These are phyloP conservation scores for Eupeodes luniger DNA, from an alignment of 2,888 invertebrate species.

Conservation along the genomic window DNA sequence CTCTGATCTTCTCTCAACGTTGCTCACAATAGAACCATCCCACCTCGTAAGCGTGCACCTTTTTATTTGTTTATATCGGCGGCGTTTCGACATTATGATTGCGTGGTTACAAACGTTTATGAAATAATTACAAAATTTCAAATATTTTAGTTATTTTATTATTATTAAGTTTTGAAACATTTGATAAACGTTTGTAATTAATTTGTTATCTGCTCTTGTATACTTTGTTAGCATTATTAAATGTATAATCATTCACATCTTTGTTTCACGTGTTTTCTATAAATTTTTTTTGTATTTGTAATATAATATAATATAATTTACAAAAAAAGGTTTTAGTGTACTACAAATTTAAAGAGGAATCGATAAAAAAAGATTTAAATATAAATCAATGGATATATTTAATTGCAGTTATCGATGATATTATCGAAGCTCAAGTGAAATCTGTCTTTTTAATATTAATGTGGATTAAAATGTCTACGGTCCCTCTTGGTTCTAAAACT, in stretches of 20 bases:
- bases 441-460: too few species aligned
- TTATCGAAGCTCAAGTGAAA: too few species aligned
- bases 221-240: background rate
- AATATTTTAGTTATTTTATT: background rate
- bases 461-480: too few species aligned
- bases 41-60: slow-evolving; percentile 32
- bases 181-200: slow-evolving; percentile 47
- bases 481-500: too few species aligned
- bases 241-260: slow-evolving; percentile 57
- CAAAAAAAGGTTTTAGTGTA: too few species aligned
- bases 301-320: too few species aligned
- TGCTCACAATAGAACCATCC: slow-evolving; percentile 48
- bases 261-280: background rate
- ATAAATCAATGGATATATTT: too few species aligned
- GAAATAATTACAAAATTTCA: slow-evolving; percentile 17
- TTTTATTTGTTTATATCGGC: slow-evolving; percentile 21
- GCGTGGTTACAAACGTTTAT: slow-evolving; percentile 14
- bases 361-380: too few species aligned
- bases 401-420: too few species aligned
- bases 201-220: slow-evolving; percentile 6
- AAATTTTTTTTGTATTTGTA: background rate
- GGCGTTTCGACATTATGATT: slow-evolving; percentile 27
- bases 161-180: background rate
- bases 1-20: slow-evolving; percentile 63
- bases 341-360: too few species aligned